phyloP scores from a whole-genome alignment of 2,888 invertebrate genomes.

The Acleris cristana region DNA sequence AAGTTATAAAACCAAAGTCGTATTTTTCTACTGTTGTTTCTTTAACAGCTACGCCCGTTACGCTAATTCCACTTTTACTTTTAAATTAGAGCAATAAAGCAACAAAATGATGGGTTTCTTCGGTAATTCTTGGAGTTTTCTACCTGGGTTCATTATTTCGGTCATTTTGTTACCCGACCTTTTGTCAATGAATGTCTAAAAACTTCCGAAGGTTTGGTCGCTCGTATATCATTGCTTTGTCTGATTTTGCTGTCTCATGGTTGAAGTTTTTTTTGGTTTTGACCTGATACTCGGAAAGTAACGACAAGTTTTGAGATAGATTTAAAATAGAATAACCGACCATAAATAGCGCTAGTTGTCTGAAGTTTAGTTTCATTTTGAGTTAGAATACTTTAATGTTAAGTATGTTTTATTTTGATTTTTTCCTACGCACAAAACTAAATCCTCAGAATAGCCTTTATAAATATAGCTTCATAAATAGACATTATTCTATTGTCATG shows the following conservation, averaged over 20 bases:
- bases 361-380: too few species aligned
- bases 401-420: too few species aligned
- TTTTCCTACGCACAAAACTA: too few species aligned
- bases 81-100: conserved; percentile 28
- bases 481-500: too few species aligned
- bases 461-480: too few species aligned
- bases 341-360: too few species aligned
- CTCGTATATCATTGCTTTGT: conserved; percentile 32
- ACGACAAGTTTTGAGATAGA: too few species aligned
- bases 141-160: conserved; percentile 30
- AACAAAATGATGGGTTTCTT: conserved; percentile 13
- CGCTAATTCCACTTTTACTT: conserved; percentile 31
- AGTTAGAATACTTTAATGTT: too few species aligned
- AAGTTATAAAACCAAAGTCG: too few species aligned
- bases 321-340: too few species aligned
- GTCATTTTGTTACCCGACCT: conserved; percentile 5
- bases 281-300: neutral
- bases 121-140: conserved; percentile 16
- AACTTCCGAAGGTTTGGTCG: conserved; percentile 7
- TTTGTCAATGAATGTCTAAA: conserved; percentile 25
- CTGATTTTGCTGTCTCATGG: conserved; percentile 25
- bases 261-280: conserved; percentile 12
- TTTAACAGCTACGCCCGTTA: neutral
- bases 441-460: too few species aligned
- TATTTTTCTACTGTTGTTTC: conserved; percentile 10